Evolutionary conservation across 2,797 vertebrate genomes (phyloP).

Genomic region (Cyprinodon diabolis): DNA sequence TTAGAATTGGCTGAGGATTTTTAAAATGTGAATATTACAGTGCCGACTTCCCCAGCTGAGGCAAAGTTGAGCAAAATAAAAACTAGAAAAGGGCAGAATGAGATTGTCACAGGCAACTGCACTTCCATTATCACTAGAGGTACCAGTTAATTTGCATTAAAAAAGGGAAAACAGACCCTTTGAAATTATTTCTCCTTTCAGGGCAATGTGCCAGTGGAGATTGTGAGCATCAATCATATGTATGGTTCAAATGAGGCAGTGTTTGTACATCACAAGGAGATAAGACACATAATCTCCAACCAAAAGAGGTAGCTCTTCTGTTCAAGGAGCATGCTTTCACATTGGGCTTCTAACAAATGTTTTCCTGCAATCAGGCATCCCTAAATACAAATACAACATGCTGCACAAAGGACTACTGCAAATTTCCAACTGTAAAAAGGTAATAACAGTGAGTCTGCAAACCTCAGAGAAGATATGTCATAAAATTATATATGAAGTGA

Average conservation of each 20-base stretch:
- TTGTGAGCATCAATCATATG: background rate
- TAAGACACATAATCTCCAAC: slow-evolving; percentile 11
- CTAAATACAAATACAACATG: background rate
- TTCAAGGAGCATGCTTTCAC: background rate
- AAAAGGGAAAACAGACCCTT: slow-evolving; percentile 20
- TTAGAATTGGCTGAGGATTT: too few relatives aligned
- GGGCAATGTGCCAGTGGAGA: slow-evolving; percentile 13
- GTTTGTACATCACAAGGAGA: background rate
- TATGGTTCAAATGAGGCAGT: slow-evolving; percentile 11
- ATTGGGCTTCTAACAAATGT: background rate
- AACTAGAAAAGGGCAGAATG: slow-evolving; percentile 5
- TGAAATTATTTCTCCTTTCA: slow-evolving; percentile 29
- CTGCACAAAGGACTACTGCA: too few relatives aligned
- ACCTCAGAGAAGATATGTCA: too few relatives aligned
- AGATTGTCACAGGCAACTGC: slow-evolving; percentile 46
- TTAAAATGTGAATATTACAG: too few relatives aligned
- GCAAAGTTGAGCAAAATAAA: slow-evolving; percentile 17
- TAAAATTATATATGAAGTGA: background rate
- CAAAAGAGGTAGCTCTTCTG: background rate
- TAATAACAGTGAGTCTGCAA: too few relatives aligned
- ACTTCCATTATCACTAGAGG: slow-evolving; percentile 45
- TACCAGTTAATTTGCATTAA: slow-evolving; percentile 41
- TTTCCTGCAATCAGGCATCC: background rate
- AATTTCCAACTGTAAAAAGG: too few relatives aligned
- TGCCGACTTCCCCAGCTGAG: background rate